A percentile compares a stretch with the other conserved stretches of the same genome.
Conservation (phyloP, 1,140 invertebrate species). For the Rhyzopertha dominica region DNA sequence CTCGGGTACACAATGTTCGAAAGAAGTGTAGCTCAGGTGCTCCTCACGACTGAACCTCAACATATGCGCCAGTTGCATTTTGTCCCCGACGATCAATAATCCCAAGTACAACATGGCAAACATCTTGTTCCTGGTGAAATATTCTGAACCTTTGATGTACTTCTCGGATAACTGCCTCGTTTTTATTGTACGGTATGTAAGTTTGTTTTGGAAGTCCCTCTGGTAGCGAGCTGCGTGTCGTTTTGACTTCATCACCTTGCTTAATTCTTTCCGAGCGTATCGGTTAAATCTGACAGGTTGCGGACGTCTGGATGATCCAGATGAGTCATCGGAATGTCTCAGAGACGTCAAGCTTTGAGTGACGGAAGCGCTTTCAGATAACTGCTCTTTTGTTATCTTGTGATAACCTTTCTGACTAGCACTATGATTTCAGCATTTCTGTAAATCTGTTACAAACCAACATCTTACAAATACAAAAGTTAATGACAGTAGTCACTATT, state of each 20-base stretch:
- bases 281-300: constrained; percentile 46
- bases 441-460: too few relatives aligned
- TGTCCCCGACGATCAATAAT: constrained; percentile 51
- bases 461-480: too few relatives aligned
- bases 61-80: constrained; percentile 56
- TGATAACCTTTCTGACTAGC: too few relatives aligned
- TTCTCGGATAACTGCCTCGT: constrained; percentile 34
- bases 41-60: constrained; percentile 56
- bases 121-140: constrained; percentile 46
- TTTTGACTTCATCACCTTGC: constrained; percentile 30
- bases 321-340: too few relatives aligned
- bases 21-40: constrained; percentile 52
- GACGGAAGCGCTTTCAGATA: constrained; percentile 34
- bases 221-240: constrained; percentile 38
- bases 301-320: too few relatives aligned
- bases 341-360: too few relatives aligned
- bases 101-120: constrained; percentile 53
- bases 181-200: constrained; percentile 39
- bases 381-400: too few relatives aligned
- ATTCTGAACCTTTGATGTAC: constrained; percentile 41
- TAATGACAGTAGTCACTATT: too few relatives aligned
- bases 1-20: constrained; percentile 53
- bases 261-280: constrained; percentile 38
- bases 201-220: constrained; percentile 20
- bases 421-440: constrained; percentile 53